Base-by-base conservation (phyloP, 2,888 invertebrate genomes). In the Nyleta sp. region DNA sequence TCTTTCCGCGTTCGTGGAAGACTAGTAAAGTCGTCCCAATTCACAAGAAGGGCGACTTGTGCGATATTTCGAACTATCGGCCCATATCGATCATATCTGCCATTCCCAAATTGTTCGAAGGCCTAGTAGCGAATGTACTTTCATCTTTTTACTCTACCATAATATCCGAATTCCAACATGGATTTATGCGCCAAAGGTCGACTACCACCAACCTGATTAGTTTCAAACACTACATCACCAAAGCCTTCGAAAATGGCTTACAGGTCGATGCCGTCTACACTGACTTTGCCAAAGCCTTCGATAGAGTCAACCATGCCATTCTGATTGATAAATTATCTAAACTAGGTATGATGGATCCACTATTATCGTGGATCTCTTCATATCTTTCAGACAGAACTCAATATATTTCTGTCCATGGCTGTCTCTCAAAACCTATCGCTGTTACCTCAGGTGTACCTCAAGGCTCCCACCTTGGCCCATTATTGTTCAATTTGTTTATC, bases 391-490 rank as follows among this genome's bases (percentile, higher is more conserved):
- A 18, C 1, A 60, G 68, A 46, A 17, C 0, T 5, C 48, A 60
- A 18, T 53, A 17, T n/a, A 42, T 65, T 2, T n/a, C 24, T 7
- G 18, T 52, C 6, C 40, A 44, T 31, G 52, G 35, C 5, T 22
- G 22, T 33, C 11, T 6, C n/a, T 67, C 74, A 18, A 18, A 64
- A 10, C 0, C 28, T 1, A 42, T 24, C 18, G 6, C 2, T 2
- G 62, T 72, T 0, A n/a, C 10, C 4, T 74, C 60, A 7, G 74
- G 53, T 2, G 74, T 74, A 1, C 74, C 67, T 7, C 67, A 74
- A 24, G 67, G 74, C 0, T 74, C 60, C 5, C 74, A 35, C n/a
- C 35, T 35, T 35, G 35, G 35, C 4, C 35, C 35, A 7, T 11
- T 35, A 11, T n/a, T 35, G 2, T 35, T 35, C 11, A 7, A 35